A percentile compares a stretch with the other conserved stretches of the same genome.
These are phyloP conservation scores for Coranthus polyacanthus DNA, from an alignment of 2,797 vertebrate species.

Conservation along the genomic window DNA sequence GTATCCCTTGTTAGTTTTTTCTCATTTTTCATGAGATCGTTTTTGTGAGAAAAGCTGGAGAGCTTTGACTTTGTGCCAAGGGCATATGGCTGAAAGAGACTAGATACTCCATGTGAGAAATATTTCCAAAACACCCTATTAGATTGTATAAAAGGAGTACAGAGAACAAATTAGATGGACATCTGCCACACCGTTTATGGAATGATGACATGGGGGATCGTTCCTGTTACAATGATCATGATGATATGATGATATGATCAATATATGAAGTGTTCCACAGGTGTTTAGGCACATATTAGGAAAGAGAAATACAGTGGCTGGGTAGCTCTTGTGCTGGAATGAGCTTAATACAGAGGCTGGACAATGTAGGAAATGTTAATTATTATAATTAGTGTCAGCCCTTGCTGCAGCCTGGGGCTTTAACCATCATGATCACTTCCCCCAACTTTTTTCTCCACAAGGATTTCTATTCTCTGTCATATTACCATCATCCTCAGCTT, in stretches of 20 bases:
- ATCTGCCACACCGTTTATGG: slow-evolving; percentile 12
- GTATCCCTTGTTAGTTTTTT: slow-evolving; percentile 36
- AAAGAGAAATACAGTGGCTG: slow-evolving; percentile 40
- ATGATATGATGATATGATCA: slow-evolving; percentile 32
- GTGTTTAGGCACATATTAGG: slow-evolving; percentile 35
- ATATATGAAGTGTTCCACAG: slow-evolving; percentile 22
- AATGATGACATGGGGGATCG: slow-evolving; percentile 19
- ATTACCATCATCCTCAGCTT: slow-evolving; percentile 24
- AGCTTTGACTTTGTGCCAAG: slow-evolving; percentile 73
- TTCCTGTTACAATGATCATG: no score
- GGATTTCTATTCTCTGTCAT: slow-evolving; percentile 39
- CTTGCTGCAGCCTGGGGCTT: slow-evolving; percentile 48
- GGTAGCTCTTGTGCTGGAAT: slow-evolving; percentile 41
- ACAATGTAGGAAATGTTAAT: slow-evolving; percentile 72
- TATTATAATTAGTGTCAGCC: slow-evolving; percentile 69
- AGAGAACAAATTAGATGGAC: slow-evolving; percentile 48
- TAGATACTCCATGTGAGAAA: slow-evolving; percentile 52
- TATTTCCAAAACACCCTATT: slow-evolving; percentile 55
- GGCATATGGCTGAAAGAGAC: slow-evolving; percentile 63
- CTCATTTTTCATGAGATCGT: slow-evolving; percentile 64
- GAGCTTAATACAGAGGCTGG: slow-evolving; percentile 53
- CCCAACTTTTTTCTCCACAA: slow-evolving; percentile 26
- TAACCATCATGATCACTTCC: slow-evolving; percentile 42
- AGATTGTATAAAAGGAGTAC: slow-evolving; percentile 16
- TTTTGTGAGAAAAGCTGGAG: slow-evolving; percentile 36